These are phyloP conservation scores for Oligia fasciuncula DNA, from an alignment of 2,888 invertebrate species.

Conservation along the genomic window DNA sequence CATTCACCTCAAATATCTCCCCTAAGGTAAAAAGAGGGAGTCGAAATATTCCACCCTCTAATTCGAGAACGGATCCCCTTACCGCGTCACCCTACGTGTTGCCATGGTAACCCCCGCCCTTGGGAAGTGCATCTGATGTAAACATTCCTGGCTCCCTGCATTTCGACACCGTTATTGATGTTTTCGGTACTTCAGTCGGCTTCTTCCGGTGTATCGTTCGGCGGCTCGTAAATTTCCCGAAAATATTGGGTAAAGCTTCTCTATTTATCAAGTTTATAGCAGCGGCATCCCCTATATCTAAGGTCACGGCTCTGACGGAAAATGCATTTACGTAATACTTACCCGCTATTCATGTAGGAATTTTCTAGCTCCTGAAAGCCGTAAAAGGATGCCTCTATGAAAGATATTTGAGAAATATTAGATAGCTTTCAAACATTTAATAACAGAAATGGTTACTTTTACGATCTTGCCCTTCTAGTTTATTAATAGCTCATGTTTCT, in stretches of 20 bases:
- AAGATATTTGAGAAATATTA: constrained; percentile 45
- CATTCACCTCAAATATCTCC: constrained; percentile 88
- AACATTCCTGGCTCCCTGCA: constrained; percentile 79
- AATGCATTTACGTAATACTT: constrained; percentile 73
- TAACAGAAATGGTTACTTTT: constrained; percentile 26
- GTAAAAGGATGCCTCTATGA: constrained; percentile 38
- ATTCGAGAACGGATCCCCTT: constrained; percentile 79
- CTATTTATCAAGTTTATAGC: constrained; percentile 84
- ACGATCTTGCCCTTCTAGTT: constrained; percentile 3
- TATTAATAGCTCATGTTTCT: constrained; percentile 73
- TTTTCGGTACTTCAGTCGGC: constrained; percentile 75
- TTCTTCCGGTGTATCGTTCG: constrained; percentile 77
- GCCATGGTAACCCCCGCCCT: constrained; percentile 69
- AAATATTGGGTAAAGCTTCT: constrained; percentile 82
- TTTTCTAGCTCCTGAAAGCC: constrained; percentile 44
- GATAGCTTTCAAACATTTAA: constrained; percentile 31
- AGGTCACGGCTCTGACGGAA: constrained; percentile 74
- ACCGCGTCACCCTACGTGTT: constrained; percentile 75
- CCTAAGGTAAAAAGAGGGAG: constrained; percentile 85
- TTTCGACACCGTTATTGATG: constrained; percentile 82
- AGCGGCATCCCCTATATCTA: constrained; percentile 72
- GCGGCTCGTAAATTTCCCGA: constrained; percentile 78
- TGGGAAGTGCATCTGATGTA: constrained; percentile 73
- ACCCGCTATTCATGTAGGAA: constrained; percentile 59
- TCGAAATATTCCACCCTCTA: constrained; percentile 87